Conservation (phyloP, 2,888 invertebrate genomes). For the Augochlorella aurata region DNA sequence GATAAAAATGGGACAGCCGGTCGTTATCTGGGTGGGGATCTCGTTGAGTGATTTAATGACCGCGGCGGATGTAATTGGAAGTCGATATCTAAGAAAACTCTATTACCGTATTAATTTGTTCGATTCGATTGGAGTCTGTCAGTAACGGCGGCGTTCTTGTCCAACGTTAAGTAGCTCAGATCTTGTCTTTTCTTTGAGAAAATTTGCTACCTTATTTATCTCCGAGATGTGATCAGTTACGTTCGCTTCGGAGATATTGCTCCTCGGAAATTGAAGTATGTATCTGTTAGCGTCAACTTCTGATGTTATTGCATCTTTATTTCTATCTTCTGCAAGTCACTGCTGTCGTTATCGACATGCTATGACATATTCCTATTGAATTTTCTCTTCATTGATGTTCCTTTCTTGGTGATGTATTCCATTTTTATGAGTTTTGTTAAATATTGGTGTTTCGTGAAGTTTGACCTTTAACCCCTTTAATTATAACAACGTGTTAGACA, state of each 20-base stretch:
- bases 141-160: neutral
- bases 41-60: slow-evolving; percentile 44
- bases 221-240: neutral
- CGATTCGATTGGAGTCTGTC: slow-evolving; percentile 23
- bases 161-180: neutral
- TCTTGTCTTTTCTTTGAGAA: neutral
- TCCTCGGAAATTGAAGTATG: too few relatives aligned
- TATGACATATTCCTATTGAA: too few relatives aligned
- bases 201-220: neutral
- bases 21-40: slow-evolving; percentile 50
- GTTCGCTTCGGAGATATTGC: neutral
- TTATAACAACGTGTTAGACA: too few relatives aligned
- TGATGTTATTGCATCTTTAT: too few relatives aligned
- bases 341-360: too few relatives aligned
- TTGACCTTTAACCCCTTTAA: too few relatives aligned
- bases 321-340: too few relatives aligned
- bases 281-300: too few relatives aligned
- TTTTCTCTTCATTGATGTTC: too few relatives aligned
- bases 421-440: too few relatives aligned
- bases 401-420: too few relatives aligned
- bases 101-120: slow-evolving; percentile 40
- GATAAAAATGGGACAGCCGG: slow-evolving; percentile 41
- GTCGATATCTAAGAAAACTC: slow-evolving; percentile 47
- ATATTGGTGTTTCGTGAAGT: too few relatives aligned
- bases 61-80: slow-evolving; percentile 50